Evolutionary conservation across 2,888 invertebrate genomes (phyloP), one percentile per base, ranked within the genome.

Genomic region (Sarcophaga rosellei): DNA sequence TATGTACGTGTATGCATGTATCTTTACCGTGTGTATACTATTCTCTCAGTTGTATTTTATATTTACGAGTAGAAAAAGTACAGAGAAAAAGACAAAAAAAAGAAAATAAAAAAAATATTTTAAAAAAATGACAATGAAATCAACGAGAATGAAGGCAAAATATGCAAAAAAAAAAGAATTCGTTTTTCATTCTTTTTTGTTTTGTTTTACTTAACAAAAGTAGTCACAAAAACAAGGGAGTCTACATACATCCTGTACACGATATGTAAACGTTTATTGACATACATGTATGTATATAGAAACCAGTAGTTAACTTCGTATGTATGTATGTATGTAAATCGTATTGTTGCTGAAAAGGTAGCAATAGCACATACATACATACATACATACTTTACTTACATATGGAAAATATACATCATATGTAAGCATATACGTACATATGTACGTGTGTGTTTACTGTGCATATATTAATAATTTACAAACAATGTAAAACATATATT

Each of bases 121-220:
- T 53, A 47, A 76, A 74, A 70, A 80, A 75, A 23, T 80, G 80
- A 84, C 84, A 84, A 84, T 84, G 84, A 84, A 84, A 80, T 84
- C 69, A 75, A 84, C 79, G 84, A 84, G 84, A 84, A 84, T 35
- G 84, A 74, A 63, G 79, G 84, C 45, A 75, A 84, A 53, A 84
- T 75, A 79, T 80, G 70, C 79, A 70, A 65, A 70, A 80, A 63
- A 75, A 80, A 75, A 59, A 75, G 75, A 65, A 61, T 70, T 59
- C 57, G 44, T 69, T 63, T 74, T 72, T 69, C 62, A 8, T 53
- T 72, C 6, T 68, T 74, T 74, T 81, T 21, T 12, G 3, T 23
- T 45, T 66, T n/a, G 20, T 45, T 47, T 69, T 81, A 45, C 66
- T 45, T 73, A 15, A 53, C 12, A 53, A 53, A 53, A 65, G 17